A percentile compares a stretch with the other conserved stretches of the same genome.
Conservation (phyloP, 2,113 vertebrate genomes). For the Chlorodrepanis virens region DNA sequence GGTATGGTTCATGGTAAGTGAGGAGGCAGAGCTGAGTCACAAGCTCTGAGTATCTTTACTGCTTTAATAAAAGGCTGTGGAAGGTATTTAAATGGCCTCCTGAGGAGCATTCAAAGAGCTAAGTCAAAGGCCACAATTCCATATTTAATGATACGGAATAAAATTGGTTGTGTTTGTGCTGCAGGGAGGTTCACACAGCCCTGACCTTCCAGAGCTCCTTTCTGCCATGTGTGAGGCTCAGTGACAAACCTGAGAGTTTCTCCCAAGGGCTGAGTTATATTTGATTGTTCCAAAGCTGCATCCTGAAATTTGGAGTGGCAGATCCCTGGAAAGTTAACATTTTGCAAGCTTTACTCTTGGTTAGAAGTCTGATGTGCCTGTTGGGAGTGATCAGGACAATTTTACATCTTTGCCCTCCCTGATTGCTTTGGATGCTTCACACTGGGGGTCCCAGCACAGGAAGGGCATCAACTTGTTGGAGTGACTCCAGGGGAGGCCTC, state of each 20-base stretch:
- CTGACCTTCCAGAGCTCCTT: slow-evolving; percentile 6
- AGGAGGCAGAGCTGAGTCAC: neutral
- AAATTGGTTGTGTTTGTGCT: neutral
- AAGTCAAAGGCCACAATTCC: slow-evolving; percentile 1
- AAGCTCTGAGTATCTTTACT: neutral
- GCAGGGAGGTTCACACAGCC: neutral
- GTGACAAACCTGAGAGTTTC: neutral
- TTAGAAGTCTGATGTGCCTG: neutral
- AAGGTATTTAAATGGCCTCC: slow-evolving; percentile 19
- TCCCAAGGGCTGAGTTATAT: neutral
- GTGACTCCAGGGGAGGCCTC: neutral
- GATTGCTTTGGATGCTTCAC: neutral
- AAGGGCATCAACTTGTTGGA: neutral
- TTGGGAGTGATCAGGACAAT: neutral
- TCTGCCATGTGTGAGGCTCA: neutral
- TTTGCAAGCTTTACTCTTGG: slow-evolving; percentile 9
- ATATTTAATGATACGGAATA: neutral
- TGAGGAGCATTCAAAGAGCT: neutral
- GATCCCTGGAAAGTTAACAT: neutral
- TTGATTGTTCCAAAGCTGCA: neutral
- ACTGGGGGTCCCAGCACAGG: neutral
- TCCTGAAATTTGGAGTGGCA: neutral
- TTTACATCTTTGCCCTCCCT: neutral
- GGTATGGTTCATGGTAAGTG: neutral
- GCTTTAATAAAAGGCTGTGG: slow-evolving; percentile 29